Base-by-base conservation (phyloP, 2,113 vertebrate genomes). In the Salvelinus namaycush region DNA sequence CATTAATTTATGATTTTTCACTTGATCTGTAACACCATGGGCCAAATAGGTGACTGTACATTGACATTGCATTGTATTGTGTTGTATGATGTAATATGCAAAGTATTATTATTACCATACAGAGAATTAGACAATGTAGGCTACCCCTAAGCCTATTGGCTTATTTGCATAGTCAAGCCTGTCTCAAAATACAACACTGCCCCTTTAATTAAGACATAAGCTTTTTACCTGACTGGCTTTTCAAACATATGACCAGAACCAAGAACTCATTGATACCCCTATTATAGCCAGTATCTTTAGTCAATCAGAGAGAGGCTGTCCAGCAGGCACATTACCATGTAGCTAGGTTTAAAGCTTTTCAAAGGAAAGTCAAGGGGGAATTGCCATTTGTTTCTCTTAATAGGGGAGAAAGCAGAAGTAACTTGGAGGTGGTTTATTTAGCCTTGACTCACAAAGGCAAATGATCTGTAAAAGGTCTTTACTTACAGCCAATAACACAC, bases 351-450 rank as follows among this genome's bases (percentile, higher is more conserved):
- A 70, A 83, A 73, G 54, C 67, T 16, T 44, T 74, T 78, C 54
- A 77, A 74, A 76, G n/a, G 62, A 74, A 68, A 66, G 79, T 57
- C 69, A 3, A 60, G 59, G 66, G 65, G 67, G 72, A 79, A 75
- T 75, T 76, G 68, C 64, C 68, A 68, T 79, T 76, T 72, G 57
- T 78, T 69, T 73, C 72, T 75, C 39, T 73, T 74, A 76, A 82
- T 26, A 73, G 69, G n/a, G 59, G 59, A 6, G 51, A 67, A 29
- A 14, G 12, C 65, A 67, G 0, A 59, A 81, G 62, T 79, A 49
- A 81, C 68, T 79, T 69, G 29, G n/a, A 70, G 78, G 74, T 78
- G 57, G 6, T 73, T 77, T 76, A 80, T 5, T 14, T 59, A 67
- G 64, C 62, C 22, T 44, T 11, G 12, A n/a, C 76, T 74, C 70